These are phyloP conservation scores for Acleris holmiana DNA, from an alignment of 2,888 invertebrate species.

Conservation along the genomic window DNA sequence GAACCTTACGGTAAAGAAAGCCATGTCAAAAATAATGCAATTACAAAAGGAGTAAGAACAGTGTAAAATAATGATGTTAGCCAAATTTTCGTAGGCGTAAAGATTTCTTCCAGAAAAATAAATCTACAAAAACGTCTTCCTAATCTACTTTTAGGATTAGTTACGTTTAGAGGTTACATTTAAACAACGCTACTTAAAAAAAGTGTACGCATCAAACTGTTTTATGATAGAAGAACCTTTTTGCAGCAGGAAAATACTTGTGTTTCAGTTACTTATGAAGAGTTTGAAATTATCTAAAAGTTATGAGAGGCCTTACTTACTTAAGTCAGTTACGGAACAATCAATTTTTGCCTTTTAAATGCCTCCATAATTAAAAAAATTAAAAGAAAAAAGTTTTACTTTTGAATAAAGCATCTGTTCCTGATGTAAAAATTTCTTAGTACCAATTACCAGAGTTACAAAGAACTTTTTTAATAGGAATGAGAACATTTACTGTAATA, in stretches of 20 bases:
- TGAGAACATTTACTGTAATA: conserved; percentile 51
- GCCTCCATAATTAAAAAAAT: conserved; percentile 50
- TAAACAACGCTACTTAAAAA: background rate
- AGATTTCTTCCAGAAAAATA: too few relatives aligned
- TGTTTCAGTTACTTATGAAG: conserved; percentile 22
- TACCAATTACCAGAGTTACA: conserved; percentile 52
- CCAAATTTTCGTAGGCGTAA: too few relatives aligned
- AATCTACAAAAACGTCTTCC: too few relatives aligned
- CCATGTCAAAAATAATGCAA: too few relatives aligned
- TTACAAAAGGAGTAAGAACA: too few relatives aligned
- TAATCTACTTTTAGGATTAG: too few relatives aligned
- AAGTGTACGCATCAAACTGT: background rate
- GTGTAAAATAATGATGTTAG: too few relatives aligned
- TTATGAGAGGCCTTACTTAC: conserved; percentile 35
- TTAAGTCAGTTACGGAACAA: conserved; percentile 45
- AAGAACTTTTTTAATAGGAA: conserved; percentile 59
- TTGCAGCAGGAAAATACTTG: background rate
- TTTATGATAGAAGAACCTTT: conserved; percentile 4
- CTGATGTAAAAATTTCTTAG: conserved; percentile 48
- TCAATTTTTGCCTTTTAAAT: conserved; percentile 45
- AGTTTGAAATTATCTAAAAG: conserved; percentile 24
- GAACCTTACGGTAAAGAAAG: too few relatives aligned
- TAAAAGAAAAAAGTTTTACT: conserved; percentile 56
- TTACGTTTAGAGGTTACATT: background rate
- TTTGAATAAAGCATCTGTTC: conserved; percentile 57